Percentiles rank a stretch among this genome's conserved stretches.
phyloP scores from a whole-genome alignment of 2,113 vertebrate species.

The Periophthalmus modestus region DNA sequence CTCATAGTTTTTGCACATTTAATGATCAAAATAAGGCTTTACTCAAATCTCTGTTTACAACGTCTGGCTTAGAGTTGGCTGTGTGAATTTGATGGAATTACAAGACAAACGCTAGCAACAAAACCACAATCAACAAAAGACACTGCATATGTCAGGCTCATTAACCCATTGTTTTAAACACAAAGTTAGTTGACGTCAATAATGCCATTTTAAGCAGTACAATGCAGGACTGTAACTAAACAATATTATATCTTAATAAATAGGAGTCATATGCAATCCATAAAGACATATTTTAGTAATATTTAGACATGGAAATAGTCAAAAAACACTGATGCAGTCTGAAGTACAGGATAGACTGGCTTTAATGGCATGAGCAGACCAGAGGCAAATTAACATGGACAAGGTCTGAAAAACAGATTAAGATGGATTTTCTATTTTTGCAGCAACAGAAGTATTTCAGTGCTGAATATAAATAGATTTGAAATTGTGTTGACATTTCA shows the following conservation, averaged over 20 bases:
- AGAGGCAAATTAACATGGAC: constrained; percentile 2
- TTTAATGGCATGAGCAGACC: constrained; percentile 7
- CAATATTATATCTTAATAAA: background rate
- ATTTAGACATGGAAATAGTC: constrained; percentile 4
- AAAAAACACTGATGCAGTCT: background rate
- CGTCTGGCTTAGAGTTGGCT: constrained; percentile 11
- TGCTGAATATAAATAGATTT: constrained; percentile 3
- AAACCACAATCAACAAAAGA: constrained; percentile 19
- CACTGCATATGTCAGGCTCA: background rate
- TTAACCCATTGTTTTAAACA: constrained; percentile 4
- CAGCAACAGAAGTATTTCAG: constrained; percentile 1
- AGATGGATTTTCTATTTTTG: constrained; percentile 5
- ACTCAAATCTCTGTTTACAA: constrained; percentile 30
- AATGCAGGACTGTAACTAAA: background rate
- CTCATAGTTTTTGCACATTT: constrained; percentile 21
- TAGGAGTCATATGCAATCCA: background rate
- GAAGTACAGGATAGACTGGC: background rate
- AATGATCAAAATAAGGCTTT: constrained; percentile 23
- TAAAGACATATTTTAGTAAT: background rate
- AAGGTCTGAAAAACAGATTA: constrained; percentile 12
- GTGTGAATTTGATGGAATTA: constrained; percentile 30
- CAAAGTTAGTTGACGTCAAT: background rate
- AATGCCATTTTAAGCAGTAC: background rate
- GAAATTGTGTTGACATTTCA: background rate
- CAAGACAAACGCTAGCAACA: constrained; percentile 4